phyloP scores from a whole-genome alignment of 2,113 vertebrate species.

The Grallaria varia region DNA sequence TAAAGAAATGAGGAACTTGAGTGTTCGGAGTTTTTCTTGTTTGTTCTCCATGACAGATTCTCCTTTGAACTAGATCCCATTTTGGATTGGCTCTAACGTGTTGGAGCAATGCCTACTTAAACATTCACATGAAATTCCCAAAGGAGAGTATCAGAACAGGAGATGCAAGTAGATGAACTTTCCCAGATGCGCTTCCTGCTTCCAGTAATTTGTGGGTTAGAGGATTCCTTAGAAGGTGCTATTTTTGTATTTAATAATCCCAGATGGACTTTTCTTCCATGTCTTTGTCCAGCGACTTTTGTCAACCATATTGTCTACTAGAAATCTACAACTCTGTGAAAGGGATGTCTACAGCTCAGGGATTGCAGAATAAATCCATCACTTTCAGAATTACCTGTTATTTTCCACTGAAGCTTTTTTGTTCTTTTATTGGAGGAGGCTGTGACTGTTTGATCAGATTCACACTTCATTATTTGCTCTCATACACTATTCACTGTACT shows the following conservation, averaged over 20 bases:
- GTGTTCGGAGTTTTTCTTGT: background rate
- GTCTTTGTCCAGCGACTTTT: background rate
- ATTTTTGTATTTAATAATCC: background rate
- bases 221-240: background rate
- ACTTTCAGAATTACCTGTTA: background rate
- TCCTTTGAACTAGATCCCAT: background rate
- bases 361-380: rapidly evolving
- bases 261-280: background rate
- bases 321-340: background rate
- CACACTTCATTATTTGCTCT: background rate
- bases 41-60: background rate
- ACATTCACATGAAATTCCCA: background rate
- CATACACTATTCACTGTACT: background rate
- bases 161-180: background rate
- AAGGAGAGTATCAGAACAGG: background rate
- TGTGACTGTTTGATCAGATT: background rate
- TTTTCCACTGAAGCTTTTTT: background rate
- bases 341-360: background rate
- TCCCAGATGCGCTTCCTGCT: background rate
- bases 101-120: background rate
- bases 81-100: background rate
- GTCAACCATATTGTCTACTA: background rate
- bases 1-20: background rate
- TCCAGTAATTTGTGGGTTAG: background rate
- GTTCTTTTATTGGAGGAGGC: background rate